A percentile compares a stretch with the other conserved stretches of the same genome.
phyloP scores from a whole-genome alignment of 2,888 invertebrate species.

The Lutraria lutraria region DNA sequence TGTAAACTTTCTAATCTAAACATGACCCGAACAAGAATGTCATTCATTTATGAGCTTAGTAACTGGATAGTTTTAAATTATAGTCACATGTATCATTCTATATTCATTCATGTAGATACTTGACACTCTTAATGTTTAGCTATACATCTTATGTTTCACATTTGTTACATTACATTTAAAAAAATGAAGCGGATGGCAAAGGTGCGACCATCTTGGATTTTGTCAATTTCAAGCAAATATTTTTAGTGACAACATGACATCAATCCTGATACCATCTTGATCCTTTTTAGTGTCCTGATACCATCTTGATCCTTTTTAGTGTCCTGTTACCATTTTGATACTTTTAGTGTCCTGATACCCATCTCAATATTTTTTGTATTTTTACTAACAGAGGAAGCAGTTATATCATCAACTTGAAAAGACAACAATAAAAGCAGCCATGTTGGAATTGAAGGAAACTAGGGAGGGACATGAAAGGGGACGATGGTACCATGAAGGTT shows the following conservation, averaged over 20 bases:
- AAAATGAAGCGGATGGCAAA: background rate
- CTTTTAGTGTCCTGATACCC: no score
- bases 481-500: no score
- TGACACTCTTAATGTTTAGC: slow-evolving; percentile 10
- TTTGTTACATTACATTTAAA: background rate
- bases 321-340: no score
- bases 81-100: slow-evolving; percentile 24
- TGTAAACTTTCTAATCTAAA: background rate
- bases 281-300: no score
- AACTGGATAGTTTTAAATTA: background rate
- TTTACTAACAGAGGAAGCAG: no score
- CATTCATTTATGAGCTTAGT: background rate
- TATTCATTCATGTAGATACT: slow-evolving; percentile 7
- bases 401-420: no score
- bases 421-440: no score
- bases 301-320: no score
- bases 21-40: slow-evolving; percentile 15
- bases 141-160: slow-evolving; percentile 3
- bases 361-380: no score
- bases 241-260: background rate
- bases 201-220: background rate
- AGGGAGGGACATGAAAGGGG: no score
- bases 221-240: slow-evolving; percentile 4
- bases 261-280: background rate
- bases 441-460: no score